Base-by-base conservation (phyloP, 2,888 invertebrate genomes). In the Ennomos fuscantarius region DNA sequence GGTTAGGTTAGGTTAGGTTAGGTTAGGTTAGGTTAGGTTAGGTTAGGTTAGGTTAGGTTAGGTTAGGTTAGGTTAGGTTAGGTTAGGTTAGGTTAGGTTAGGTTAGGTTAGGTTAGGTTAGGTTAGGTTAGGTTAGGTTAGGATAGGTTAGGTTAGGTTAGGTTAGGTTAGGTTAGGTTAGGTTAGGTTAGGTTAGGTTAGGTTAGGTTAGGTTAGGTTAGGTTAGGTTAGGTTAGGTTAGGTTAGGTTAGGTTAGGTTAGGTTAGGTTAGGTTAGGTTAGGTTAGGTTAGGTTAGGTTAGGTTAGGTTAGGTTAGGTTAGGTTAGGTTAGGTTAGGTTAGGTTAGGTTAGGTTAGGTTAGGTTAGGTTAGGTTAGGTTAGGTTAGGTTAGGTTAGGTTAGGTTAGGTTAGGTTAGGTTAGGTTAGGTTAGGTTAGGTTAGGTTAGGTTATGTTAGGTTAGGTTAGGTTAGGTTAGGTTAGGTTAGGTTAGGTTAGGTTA, bases 141-240 rank as follows among this genome's bases (percentile, higher is more conserved):
- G 50, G 50, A 46, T 54, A 46, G 45, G 45, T 54, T 54, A 46
- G 54, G 46, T 47, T 47, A 47, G 54, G 54, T 54, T 47, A 54
- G 54, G 54, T 54, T 54, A 54, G 54, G 54, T 54, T 54, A 54
- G 54, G 54, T 54, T 54, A 54, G 54, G 54, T 54, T 54, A 54
- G 53, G 53, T 54, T 54, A 54, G 53, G 52, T 52, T 52, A 52
- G 52, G 49, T 49, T 49, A 49, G 49, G 49, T 49, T 49, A 49
- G 49, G 49, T 49, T 49, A 49, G 49, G 49, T 49, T 49, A 49
- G 49, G 49, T 49, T 49, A 49, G 49, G 49, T 49, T 49, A 49
- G 46, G 49, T 39, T 49, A 49, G 49, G 49, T 49, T 49, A 49
- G 49, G 49, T 49, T 49, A 49, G 49, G 49, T 49, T 49, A 49